phyloP scores from a whole-genome alignment of 2,888 invertebrate genomes.

The Drosophila limbata region DNA sequence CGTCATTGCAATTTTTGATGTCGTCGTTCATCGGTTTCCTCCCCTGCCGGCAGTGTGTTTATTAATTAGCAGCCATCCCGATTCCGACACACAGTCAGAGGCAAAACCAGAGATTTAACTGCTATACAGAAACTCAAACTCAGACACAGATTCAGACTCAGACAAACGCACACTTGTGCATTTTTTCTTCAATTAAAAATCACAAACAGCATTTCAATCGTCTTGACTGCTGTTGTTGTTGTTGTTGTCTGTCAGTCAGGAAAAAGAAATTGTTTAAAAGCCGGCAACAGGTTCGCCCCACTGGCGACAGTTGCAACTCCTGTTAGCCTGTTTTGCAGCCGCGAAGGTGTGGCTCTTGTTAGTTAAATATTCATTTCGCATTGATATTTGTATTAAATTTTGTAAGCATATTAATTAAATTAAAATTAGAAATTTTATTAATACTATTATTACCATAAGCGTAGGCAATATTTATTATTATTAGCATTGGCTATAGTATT shows the following conservation, averaged over 20 bases:
- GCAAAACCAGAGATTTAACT: conserved; percentile 33
- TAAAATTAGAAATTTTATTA: neutral
- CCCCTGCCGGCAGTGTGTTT: conserved; percentile 56
- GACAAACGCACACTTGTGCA: conserved; percentile 33
- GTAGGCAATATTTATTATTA: neutral
- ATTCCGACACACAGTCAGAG: conserved; percentile 40
- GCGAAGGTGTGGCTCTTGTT: conserved; percentile 36
- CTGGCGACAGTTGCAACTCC: conserved; percentile 46
- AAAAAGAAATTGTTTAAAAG: conserved; percentile 68
- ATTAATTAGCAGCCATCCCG: conserved; percentile 75
- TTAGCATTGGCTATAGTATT: too few species aligned
- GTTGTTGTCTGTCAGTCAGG: conserved; percentile 38
- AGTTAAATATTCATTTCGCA: conserved; percentile 2
- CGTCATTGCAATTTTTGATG: conserved; percentile 44
- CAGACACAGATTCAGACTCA: conserved; percentile 15
- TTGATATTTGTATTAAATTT: neutral
- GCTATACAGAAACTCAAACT: conserved; percentile 15
- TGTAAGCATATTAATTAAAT: neutral
- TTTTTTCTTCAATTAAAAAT: conserved; percentile 74
- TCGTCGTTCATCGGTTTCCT: conserved; percentile 43
- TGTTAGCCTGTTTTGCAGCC: conserved; percentile 23
- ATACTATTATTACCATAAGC: neutral
- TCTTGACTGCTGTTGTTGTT: conserved; percentile 33
- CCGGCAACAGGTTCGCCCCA: conserved; percentile 61
- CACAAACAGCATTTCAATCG: conserved; percentile 71